Evolutionary conservation across 2,888 invertebrate species (phyloP), one percentile per base, ranked within the genome.

Genomic region (Aproaerema taeniolella): DNA sequence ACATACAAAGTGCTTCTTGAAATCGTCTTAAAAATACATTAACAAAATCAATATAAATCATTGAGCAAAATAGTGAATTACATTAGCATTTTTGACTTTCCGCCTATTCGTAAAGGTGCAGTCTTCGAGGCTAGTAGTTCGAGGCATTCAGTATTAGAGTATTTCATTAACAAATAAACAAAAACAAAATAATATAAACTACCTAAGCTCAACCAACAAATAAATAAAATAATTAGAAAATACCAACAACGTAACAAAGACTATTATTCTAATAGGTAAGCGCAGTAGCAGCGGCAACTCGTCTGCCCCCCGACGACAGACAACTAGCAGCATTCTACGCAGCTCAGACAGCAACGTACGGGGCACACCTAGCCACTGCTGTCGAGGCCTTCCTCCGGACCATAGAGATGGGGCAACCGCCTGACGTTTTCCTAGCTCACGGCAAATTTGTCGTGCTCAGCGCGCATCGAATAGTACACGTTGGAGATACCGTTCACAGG

Each of bases 371-470:
- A 32, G 92, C 94, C 46, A 93, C 94, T 52, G 95, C 97, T 10
- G 96, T 98, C 41, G 97, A 97, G 61, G 95, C 95, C 0, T 98
- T 98, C 81, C 89, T 98, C 32, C 90, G 93, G 57, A 95, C 96
- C 3, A 94, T 98, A 28, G 96, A 96, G 62, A 94, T 93, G 75
- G 97, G 96, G 62, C 95, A 97, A 68, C 96, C 97, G 26, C 98
- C 98, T 0, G 95, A 95, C 76, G 93, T 92, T 47, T 97, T 97
- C 75, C 92, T 98, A 37, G 95, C 96, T 9, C 95, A 97, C 69
- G 95, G 96, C 38, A 98, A 98, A 75, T 96, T 96, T 75, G 96
- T 98, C 7, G 95, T 98, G 24, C 88, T 98, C 34, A 95, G 95
- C 68, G 97, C 97, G 15, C 97, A 98, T 67, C 93, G 97, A 70